These are phyloP conservation scores for Podarcis lilfordi DNA, from an alignment of 2,797 vertebrate genomes.

Conservation along the genomic window DNA sequence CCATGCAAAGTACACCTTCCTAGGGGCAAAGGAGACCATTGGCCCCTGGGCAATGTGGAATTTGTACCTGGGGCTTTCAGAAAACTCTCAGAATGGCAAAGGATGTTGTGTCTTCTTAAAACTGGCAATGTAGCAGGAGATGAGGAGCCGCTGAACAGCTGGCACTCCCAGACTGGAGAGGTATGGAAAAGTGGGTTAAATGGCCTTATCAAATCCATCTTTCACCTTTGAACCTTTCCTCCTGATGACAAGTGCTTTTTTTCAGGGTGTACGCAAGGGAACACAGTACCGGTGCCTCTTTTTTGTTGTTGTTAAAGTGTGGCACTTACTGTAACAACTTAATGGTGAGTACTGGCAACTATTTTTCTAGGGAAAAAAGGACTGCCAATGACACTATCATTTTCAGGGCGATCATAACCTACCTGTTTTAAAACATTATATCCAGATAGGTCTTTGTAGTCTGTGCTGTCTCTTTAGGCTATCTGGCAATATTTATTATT, in stretches of 20 bases:
- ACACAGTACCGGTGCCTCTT: no score
- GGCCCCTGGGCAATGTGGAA: neutral
- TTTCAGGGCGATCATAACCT: neutral
- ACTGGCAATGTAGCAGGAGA: neutral
- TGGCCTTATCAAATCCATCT: neutral
- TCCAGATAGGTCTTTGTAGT: neutral
- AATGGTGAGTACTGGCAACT: no score
- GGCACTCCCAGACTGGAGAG: neutral
- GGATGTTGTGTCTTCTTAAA: neutral
- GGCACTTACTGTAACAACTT: no score
- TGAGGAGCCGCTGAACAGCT: neutral
- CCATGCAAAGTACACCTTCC: neutral
- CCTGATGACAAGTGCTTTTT: neutral
- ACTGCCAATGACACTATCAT: no score
- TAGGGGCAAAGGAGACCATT: neutral
- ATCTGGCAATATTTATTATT: slow-evolving; percentile 9
- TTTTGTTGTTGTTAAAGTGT: no score
- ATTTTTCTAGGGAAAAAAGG: no score
- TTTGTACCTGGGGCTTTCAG: neutral
- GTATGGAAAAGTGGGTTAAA: neutral
- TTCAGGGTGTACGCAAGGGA: no score
- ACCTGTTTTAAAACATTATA: neutral
- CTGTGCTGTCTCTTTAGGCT: neutral
- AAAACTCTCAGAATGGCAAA: neutral
- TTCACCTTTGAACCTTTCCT: neutral